These are phyloP conservation scores for Donacobius atricapilla DNA, from an alignment of 2,113 vertebrate genomes.

Conservation along the genomic window DNA sequence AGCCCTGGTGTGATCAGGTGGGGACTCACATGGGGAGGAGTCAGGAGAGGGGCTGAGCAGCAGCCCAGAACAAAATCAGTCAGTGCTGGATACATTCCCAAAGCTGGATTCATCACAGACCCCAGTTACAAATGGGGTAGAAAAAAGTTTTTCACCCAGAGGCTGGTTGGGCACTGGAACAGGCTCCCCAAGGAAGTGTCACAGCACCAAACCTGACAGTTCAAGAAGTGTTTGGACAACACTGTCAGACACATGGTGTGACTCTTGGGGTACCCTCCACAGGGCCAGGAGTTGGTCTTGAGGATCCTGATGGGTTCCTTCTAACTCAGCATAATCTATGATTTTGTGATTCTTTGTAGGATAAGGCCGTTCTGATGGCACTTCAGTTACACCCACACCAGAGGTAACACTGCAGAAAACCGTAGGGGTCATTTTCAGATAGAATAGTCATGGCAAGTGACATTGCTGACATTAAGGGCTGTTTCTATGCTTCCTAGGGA, in stretches of 20 bases:
- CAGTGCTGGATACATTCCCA: background rate
- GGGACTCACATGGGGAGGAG: background rate
- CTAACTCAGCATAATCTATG: background rate
- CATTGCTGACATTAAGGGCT: background rate
- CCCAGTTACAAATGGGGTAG: background rate
- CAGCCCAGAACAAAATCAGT: background rate
- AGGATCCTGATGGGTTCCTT: background rate
- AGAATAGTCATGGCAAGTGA: background rate
- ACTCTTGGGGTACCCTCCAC: background rate
- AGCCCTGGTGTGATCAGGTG: background rate
- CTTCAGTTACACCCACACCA: background rate
- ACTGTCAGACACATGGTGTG: background rate
- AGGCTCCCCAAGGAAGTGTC: background rate
- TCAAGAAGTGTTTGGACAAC: background rate
- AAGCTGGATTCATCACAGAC: background rate
- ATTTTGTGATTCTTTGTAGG: background rate
- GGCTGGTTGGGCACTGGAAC: background rate
- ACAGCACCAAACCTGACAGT: background rate
- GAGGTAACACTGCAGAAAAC: background rate
- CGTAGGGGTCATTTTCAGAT: background rate
- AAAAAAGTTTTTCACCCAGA: background rate
- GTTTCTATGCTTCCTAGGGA: background rate
- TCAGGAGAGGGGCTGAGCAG: background rate
- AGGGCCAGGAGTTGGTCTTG: no score
- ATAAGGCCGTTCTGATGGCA: background rate